Evolutionary conservation across 2,888 invertebrate genomes (phyloP).

Genomic region (Isoperla grammatica): DNA sequence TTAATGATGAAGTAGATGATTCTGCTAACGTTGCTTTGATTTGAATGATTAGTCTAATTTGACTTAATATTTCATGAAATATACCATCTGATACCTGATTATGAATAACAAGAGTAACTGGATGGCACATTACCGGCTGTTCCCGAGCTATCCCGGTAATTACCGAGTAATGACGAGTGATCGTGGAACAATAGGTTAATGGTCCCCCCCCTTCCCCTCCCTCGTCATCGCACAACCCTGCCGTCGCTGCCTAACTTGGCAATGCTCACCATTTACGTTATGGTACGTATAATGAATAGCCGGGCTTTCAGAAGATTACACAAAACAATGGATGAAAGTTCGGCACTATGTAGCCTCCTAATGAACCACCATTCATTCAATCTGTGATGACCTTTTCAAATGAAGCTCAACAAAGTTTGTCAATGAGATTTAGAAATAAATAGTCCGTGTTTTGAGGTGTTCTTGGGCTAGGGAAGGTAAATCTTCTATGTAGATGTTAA

Average conservation of each 20-base stretch:
- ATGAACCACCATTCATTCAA: conserved; percentile 5
- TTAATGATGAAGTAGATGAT: no score
- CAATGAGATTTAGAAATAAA: no score
- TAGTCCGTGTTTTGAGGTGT: no score
- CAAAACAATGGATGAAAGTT: conserved; percentile 12
- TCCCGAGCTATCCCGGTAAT: conserved; percentile 5
- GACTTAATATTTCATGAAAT: conserved; percentile 1
- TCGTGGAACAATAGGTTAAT: conserved; percentile 18
- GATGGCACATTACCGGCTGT: neutral
- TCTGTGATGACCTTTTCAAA: no score
- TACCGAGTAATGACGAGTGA: conserved; percentile 23
- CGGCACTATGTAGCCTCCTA: conserved; percentile 4
- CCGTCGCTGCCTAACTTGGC: conserved; percentile 5
- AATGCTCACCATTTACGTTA: neutral
- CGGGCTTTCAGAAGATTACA: conserved; percentile 11
- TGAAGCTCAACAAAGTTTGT: no score
- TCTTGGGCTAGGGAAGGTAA: no score
- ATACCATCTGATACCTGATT: conserved; percentile 2
- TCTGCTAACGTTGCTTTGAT: no score
- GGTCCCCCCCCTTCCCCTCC: neutral
- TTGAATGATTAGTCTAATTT: no score
- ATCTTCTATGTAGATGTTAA: no score
- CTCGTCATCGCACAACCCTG: neutral
- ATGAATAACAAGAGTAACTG: neutral
- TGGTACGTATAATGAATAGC: conserved; percentile 4